These are phyloP conservation scores for Poecilus cupreus DNA, from an alignment of 2,888 invertebrate species.

Conservation along the genomic window DNA sequence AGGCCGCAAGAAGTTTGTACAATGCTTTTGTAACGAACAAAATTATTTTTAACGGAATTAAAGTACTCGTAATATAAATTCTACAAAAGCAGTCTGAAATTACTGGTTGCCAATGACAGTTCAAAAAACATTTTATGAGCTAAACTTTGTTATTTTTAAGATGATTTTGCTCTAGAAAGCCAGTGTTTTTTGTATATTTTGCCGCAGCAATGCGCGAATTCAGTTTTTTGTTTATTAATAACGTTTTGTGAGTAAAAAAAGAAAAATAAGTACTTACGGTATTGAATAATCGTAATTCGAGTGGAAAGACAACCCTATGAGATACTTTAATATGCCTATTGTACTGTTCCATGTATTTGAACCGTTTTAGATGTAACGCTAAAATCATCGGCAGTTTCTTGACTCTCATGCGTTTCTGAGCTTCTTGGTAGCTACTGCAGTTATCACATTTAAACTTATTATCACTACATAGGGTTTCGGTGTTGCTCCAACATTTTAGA, in stretches of 20 bases:
- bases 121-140: too few species aligned
- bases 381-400: constrained; percentile 98
- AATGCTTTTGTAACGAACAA: too few species aligned
- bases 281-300: constrained; percentile 97
- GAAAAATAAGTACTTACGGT: constrained; percentile 81
- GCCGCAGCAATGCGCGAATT: too few species aligned
- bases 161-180: too few species aligned
- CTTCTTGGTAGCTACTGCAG: constrained; percentile 99
- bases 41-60: too few species aligned
- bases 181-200: too few species aligned
- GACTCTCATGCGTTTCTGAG: constrained; percentile 98
- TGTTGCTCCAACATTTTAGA: constrained; percentile 97
- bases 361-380: constrained; percentile 97
- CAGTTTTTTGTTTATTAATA: too few species aligned
- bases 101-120: too few species aligned
- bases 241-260: not conserved
- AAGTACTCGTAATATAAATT: too few species aligned
- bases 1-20: too few species aligned
- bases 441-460: constrained; percentile 99
- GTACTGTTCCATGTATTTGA: constrained; percentile 98
- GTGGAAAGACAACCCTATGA: constrained; percentile 98
- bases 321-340: constrained; percentile 99
- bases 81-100: too few species aligned
- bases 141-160: too few species aligned
- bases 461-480: constrained; percentile 98